These are phyloP conservation scores for Nothobranchius kuhntae DNA, from an alignment of 2,113 vertebrate genomes.

Conservation along the genomic window DNA sequence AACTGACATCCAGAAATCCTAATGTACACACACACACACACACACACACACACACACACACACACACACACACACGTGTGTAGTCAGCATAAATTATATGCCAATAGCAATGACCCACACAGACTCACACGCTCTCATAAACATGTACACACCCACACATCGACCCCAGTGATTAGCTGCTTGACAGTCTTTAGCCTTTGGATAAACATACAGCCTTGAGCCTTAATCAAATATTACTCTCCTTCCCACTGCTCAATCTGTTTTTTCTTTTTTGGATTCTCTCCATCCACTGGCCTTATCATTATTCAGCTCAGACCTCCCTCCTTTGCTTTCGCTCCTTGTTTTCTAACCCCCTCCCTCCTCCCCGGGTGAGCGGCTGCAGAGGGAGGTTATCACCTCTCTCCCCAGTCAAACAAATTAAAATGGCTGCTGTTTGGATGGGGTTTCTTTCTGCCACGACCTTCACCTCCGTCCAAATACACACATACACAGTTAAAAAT, in stretches of 20 bases:
- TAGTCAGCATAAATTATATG: conserved; percentile 64
- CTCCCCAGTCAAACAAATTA: conserved; percentile 71
- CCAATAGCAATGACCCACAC: conserved; percentile 62
- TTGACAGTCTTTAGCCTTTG: conserved; percentile 76
- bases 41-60: conserved; percentile 37
- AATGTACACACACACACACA: conserved; percentile 40
- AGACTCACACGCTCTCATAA: conserved; percentile 47
- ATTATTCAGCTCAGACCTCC: conserved; percentile 55
- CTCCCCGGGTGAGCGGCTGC: conserved; percentile 26
- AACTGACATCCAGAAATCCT: conserved; percentile 70
- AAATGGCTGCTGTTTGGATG: conserved; percentile 73
- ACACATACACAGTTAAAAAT: conserved; percentile 4
- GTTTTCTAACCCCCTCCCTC: conserved; percentile 23
- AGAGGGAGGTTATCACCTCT: conserved; percentile 66
- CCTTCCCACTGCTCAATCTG: conserved; percentile 39
- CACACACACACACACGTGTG: conserved; percentile 28
- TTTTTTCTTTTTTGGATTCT: conserved; percentile 32
- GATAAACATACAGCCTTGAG: conserved; percentile 76
- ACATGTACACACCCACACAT: conserved; percentile 56
- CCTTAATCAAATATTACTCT: conserved; percentile 73
- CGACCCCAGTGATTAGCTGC: conserved; percentile 64
- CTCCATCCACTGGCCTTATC: conserved; percentile 59
- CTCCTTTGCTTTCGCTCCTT: conserved; percentile 37
- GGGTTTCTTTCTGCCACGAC: conserved; percentile 54
- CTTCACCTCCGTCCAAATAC: conserved; percentile 54